Evolutionary conservation across 2,113 vertebrate genomes (phyloP), one percentile per base, ranked within the genome.

Genomic region (Poeciliopsis retropinna): DNA sequence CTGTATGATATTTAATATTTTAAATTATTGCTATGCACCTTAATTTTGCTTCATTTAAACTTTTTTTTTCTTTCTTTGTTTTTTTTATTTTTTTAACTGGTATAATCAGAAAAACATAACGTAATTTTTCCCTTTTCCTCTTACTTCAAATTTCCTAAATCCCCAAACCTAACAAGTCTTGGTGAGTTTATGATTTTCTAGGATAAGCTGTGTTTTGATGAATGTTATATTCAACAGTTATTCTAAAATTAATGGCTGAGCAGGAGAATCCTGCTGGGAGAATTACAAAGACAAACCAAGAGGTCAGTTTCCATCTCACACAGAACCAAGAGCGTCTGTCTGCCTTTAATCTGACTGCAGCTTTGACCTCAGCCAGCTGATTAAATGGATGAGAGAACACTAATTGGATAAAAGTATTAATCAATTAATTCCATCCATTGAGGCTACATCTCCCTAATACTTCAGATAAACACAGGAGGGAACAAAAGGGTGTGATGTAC

Each of bases 341-440:
- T 91, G 82, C 79, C 64, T 85, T 83, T 85, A 31, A 68, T 87
- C 85, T 74, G 74, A 80, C 87, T 88, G 87, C 78, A 60, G 78
- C 76, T 80, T 82, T 73, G 84, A 89, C 88, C 83, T 80, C 85
- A 78, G 86, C 78, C 84, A 89, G 90, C 89, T 93, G 93, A 94
- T 94, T 94, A 94, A 93, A 91, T 94, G 93, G 92, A 94, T 94
- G 92, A 94, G 91, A 90, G 88, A 91, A 83, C 92, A 92, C 89
- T 94, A 94, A 95, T 94, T 94, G 92, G 91, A 95, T 93, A 88
- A 93, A 93, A 91, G 90, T 90, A 94, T 93, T 92, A 89, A 94
- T 94, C 89, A 94, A 94, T 93, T 93, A 93, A 94, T 93, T 93
- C 88, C 73, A 92, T 89, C 91, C 90, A 91, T 93, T 88, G 90